Evolutionary conservation across 1,140 invertebrate genomes (phyloP), one percentile per base, ranked within the genome.

Genomic region (Drosophila persimilis): DNA sequence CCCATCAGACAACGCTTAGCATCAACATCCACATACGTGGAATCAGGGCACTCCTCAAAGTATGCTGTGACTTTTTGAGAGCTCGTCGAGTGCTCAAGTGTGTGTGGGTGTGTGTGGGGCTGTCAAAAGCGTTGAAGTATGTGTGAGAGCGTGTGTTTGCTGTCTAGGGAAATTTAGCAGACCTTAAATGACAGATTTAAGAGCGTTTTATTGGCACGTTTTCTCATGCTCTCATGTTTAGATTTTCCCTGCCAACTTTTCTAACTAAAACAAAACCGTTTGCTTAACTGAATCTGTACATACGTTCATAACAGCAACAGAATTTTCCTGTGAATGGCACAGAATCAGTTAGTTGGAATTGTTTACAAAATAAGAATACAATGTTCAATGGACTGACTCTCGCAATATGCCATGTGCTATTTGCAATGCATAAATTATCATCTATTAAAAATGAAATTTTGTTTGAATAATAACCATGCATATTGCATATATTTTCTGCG

Each of bases 21-120:
- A 57, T 69, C 63, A 65, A 41, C 50, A 31, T 54, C 39, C 9
- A 35, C 3, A 35, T 11, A 11, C 3, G 4, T 41, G 24, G 15
- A 39, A 15, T 24, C 60, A 45, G 41, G 65, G 43, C 22, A 7
- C 46, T 29, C 26, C 43, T 17, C 46, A 29, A 45, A 51, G 62
- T 61, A 48, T 43, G 35, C 62, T 22, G 15, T 29, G 57, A 43
- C 56, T 61, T 65, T 50, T 22, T 43, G 56, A 39, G 48, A 29
- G 66, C 63, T 17, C 17, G 43, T 0, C 31, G 6, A 57, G 35
- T 44, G 63, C 20, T 26, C 47, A 17, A 35, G 45, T 15, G 17
- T 47, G 50, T n/a, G 60, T 17, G 64, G 4, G 35, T 11, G 43
- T 58, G 39, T 35, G 45, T 26, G 50, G 43, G 31, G 31, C 9